Conservation (phyloP, 2,888 invertebrate genomes). For the Agriopis marginaria region DNA sequence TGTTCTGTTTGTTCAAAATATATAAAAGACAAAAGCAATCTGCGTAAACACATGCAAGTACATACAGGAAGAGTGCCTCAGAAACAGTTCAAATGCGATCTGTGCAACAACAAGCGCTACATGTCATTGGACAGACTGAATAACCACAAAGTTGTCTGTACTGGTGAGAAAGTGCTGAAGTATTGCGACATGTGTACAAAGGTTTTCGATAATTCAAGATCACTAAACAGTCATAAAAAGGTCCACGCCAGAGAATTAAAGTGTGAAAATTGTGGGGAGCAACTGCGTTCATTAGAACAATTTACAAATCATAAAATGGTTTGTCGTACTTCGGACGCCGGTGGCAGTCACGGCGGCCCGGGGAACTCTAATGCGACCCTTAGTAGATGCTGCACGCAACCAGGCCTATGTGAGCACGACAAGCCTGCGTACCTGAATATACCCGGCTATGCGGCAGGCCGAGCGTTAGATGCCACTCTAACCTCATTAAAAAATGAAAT, state of each 20-base stretch:
- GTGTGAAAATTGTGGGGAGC: conserved; percentile 83
- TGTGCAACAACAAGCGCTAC: conserved; percentile 84
- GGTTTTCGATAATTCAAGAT: conserved; percentile 85
- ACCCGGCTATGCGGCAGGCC: conserved; percentile 80
- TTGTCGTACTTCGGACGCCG: conserved; percentile 72
- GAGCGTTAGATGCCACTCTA: conserved; percentile 81
- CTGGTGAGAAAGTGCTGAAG: conserved; percentile 82
- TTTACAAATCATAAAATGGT: conserved; percentile 83
- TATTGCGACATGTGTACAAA: conserved; percentile 86
- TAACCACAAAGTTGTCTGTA: conserved; percentile 84
- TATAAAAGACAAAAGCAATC: conserved; percentile 84
- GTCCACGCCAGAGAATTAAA: conserved; percentile 84
- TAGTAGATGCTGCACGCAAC: conserved; percentile 80
- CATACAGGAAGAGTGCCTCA: conserved; percentile 84
- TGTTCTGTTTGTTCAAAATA: conserved; percentile 85
- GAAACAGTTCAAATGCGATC: conserved; percentile 85
- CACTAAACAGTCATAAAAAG: conserved; percentile 84
- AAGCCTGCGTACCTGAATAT: conserved; percentile 84
- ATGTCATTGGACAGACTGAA: conserved; percentile 84
- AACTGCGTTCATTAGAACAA: conserved; percentile 82
- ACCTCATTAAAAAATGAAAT: conserved; percentile 81
- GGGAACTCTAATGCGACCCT: conserved; percentile 52
- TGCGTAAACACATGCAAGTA: conserved; percentile 86
- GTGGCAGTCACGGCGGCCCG: conserved; percentile 65
- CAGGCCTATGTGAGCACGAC: conserved; percentile 83